A percentile compares a stretch with the other conserved stretches of the same genome.
phyloP scores from a whole-genome alignment of 2,113 vertebrate genomes.

The Tympanuchus pallidicinctus region DNA sequence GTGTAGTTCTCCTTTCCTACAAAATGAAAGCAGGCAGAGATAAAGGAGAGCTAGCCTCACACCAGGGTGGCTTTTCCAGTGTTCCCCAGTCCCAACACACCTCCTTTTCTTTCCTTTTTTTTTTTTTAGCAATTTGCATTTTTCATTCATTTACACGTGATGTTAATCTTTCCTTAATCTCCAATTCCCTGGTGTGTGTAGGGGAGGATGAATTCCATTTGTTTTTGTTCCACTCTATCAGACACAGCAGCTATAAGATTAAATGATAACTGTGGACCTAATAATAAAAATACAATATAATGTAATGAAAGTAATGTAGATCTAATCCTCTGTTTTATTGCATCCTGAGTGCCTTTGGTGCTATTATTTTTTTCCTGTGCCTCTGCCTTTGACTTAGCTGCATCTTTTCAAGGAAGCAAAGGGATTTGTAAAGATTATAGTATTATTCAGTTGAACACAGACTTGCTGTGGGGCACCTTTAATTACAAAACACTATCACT shows the following conservation, averaged over 20 bases:
- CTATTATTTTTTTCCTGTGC: conserved; percentile 70
- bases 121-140: conserved; percentile 59
- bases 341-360: conserved; percentile 79
- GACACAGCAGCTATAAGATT: conserved; percentile 76
- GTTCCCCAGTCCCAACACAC: neutral
- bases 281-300: conserved; percentile 80
- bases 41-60: neutral
- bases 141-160: conserved; percentile 76
- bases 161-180: conserved; percentile 77
- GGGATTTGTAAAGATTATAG: conserved; percentile 85
- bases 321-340: conserved; percentile 79
- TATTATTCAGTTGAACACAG: conserved; percentile 76
- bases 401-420: conserved; percentile 81
- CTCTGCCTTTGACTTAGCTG: conserved; percentile 76
- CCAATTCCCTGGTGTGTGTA: conserved; percentile 62
- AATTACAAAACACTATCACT: conserved; percentile 84
- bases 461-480: conserved; percentile 83
- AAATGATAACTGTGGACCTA: conserved; percentile 75
- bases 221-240: conserved; percentile 80
- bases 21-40: neutral
- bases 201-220: conserved; percentile 65
- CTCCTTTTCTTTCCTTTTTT: neutral
- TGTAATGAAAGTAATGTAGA: conserved; percentile 78
- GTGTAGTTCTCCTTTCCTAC: neutral
- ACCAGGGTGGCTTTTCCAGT: neutral